Evolutionary conservation across 2,113 vertebrate genomes (phyloP), one percentile per base, ranked within the genome.

Genomic region (Chamaetylas fuelleborni): DNA sequence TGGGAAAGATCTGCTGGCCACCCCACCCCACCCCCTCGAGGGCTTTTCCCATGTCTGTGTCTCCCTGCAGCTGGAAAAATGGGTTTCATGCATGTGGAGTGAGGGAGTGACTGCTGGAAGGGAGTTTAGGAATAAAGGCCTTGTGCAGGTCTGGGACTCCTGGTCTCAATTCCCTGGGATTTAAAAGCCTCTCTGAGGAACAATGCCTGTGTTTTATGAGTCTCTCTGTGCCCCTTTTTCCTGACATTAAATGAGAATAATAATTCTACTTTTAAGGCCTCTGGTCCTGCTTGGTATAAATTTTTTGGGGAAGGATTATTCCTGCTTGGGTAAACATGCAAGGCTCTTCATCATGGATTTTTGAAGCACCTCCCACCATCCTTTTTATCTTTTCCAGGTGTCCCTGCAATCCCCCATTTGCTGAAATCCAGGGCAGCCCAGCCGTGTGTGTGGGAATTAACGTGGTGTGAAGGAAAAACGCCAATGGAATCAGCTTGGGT

Each of bases 11-110:
- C 42, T 62, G 38, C 48, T 33, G 88, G 22, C 47, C 73, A 47
- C 5, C 62, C 45, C 73, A 47, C 5, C 62, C 45, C 71, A 34
- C 4, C 17, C 9, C 50, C 40, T 28, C 8, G 3, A 31, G 6
- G 7, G 2, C 19, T 28, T 36, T 42, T 36, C 50, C 71, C 3
- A 0, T 12, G 19, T 15, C 36, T 0, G 0, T 57, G n/a, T 26
- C 56, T 71, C 38, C 47, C 34, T 42, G 69, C 38, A 43, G 48
- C 3, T n/a, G 62, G 65, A 72, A 56, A 89, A 85, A n/a, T 0
- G 38, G 6, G 5, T 47, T 78, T 53, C 5, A 6, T 8, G 71
- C 22, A 0, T 5, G 36, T 36, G 66, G 53, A 42, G 36, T 8
- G 36, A 71, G 64, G 53, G 72, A 77, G 34, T 0, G 0, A 25